These are phyloP conservation scores for Hexactinellida sp. DNA, from an alignment of 37 sponge, comb jelly and placozoan species.

Conservation along the genomic window DNA sequence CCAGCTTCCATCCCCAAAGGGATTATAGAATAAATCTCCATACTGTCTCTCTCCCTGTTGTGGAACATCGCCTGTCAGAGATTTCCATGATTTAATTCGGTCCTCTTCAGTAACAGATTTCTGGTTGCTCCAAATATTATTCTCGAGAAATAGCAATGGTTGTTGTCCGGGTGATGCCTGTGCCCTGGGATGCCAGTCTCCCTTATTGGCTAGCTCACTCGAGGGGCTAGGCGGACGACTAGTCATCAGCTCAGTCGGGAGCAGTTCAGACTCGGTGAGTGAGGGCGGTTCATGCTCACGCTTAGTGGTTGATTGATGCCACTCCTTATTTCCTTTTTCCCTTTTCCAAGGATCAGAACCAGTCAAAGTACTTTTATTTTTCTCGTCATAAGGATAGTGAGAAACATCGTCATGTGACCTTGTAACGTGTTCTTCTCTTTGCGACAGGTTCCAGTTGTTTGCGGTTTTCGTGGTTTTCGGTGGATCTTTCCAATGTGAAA, in stretches of 20 bases:
- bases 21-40: neutral
- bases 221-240: neutral
- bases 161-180: neutral
- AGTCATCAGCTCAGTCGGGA: neutral
- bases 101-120: neutral
- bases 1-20: neutral
- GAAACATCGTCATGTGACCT: neutral
- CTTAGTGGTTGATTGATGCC: neutral
- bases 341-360: neutral
- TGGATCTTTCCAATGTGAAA: constrained; percentile 1
- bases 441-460: neutral
- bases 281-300: neutral
- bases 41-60: neutral
- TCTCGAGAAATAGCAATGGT: neutral
- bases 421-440: neutral
- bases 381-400: neutral
- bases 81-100: neutral
- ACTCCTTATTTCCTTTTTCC: neutral
- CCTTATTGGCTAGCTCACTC: neutral
- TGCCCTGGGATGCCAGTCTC: neutral
- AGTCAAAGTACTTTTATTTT: neutral
- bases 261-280: neutral
- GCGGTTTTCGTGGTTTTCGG: neutral
- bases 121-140: neutral
- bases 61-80: neutral